Evolutionary conservation across 2,113 vertebrate genomes (phyloP).

Genomic region (Corydoras sp.): DNA sequence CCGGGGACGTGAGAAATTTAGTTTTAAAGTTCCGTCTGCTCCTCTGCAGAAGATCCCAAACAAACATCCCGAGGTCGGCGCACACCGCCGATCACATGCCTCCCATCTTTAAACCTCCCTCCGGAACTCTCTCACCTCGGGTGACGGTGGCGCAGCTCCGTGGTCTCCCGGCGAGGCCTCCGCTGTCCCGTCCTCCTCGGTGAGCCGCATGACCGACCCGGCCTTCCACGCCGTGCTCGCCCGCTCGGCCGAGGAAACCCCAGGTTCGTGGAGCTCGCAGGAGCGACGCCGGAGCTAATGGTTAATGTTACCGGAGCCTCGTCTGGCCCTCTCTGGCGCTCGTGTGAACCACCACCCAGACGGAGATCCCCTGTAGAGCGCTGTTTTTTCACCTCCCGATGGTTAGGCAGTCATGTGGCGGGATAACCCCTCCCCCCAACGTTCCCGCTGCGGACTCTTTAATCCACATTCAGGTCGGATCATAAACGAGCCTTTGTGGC

Average conservation of each 20-base stretch:
- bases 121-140: constrained; percentile 53
- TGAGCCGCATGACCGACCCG: constrained; percentile 50
- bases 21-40: too few relatives aligned
- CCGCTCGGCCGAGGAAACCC: constrained; percentile 1
- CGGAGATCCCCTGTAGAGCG: constrained; percentile 25
- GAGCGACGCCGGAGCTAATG: constrained; percentile 20
- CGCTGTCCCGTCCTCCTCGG: constrained; percentile 45
- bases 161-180: constrained; percentile 48
- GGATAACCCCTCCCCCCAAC: constrained; percentile 20
- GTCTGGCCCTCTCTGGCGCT: constrained; percentile 27
- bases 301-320: constrained; percentile 36
- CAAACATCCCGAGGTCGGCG: too few relatives aligned
- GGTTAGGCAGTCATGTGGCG: constrained; percentile 54
- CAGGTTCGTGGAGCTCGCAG: constrained; percentile 5
- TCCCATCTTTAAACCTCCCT: not conserved
- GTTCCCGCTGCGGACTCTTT: not conserved
- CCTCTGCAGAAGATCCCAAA: too few relatives aligned
- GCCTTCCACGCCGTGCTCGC: constrained; percentile 6
- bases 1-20: too few relatives aligned
- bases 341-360: constrained; percentile 35
- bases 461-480: not conserved
- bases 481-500: not conserved
- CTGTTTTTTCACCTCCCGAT: constrained; percentile 28
- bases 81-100: too few relatives aligned
- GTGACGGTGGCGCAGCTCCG: constrained; percentile 42